Evolutionary conservation across 2,113 vertebrate species (phyloP).

Genomic region (Saccopteryx bilineata): DNA sequence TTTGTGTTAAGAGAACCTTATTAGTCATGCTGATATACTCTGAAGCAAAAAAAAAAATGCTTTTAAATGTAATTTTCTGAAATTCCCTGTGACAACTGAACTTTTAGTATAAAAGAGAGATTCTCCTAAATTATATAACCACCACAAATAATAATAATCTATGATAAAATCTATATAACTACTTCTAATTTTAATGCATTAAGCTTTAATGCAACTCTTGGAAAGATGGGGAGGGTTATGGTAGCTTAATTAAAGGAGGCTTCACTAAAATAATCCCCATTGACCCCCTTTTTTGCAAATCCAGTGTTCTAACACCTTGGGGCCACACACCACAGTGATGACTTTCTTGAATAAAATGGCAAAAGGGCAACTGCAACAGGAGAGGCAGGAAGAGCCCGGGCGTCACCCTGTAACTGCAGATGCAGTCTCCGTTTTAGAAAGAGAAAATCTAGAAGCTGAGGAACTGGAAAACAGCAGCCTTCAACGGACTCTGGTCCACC

Average conservation of each 20-base stretch:
- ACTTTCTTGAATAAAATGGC: background rate
- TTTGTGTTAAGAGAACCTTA: background rate
- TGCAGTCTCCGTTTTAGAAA: background rate
- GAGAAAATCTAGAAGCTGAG: background rate
- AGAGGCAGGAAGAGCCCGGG: too few relatives aligned
- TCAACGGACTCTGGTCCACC: background rate
- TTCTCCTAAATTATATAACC: background rate
- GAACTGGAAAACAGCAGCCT: background rate
- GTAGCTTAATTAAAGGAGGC: background rate
- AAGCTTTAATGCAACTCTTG: background rate
- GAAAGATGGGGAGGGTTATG: background rate
- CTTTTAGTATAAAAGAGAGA: slow-evolving; percentile 2
- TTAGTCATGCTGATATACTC: background rate
- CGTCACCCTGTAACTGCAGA: background rate
- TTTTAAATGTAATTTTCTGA: slow-evolving; percentile 23
- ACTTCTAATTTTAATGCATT: background rate
- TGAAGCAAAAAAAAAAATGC: background rate
- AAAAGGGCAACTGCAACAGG: background rate
- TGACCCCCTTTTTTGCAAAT: background rate
- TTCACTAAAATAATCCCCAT: background rate
- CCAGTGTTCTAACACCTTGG: background rate
- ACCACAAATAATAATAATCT: background rate
- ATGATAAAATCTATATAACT: background rate
- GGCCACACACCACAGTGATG: background rate
- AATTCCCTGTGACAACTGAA: background rate